A percentile compares a stretch with the other conserved stretches of the same genome.
These are phyloP conservation scores for Tetraneura akinire DNA, from an alignment of 1,140 invertebrate species.

Conservation along the genomic window DNA sequence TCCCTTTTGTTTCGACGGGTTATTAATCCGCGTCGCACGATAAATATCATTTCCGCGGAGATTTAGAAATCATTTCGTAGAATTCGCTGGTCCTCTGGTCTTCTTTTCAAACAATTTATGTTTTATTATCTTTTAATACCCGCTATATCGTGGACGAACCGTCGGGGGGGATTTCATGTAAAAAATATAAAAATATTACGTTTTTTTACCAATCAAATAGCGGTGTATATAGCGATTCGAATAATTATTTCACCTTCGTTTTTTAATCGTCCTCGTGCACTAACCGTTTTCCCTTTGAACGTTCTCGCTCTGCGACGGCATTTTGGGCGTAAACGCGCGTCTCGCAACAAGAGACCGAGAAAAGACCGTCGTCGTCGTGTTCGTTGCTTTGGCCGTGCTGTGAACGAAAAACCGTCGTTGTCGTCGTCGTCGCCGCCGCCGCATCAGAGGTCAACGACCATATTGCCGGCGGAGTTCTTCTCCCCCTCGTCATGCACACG, in stretches of 20 bases:
- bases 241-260: no score
- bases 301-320: neutral
- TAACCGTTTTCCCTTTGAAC: no score
- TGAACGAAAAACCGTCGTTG: constrained; percentile 30
- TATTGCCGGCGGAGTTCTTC: constrained; percentile 12
- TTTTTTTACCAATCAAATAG: no score
- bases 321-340: neutral
- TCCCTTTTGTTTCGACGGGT: neutral
- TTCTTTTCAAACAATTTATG: no score
- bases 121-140: no score
- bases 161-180: no score
- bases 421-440: neutral
- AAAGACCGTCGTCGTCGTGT: neutral
- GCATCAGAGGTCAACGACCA: constrained; percentile 37
- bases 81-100: neutral
- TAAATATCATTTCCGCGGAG: neutral
- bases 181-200: no score
- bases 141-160: no score
- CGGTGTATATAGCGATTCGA: no score
- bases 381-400: neutral
- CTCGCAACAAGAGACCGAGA: neutral
- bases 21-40: neutral
- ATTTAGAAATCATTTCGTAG: neutral
- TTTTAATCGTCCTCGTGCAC: no score
- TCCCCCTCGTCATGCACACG: constrained; percentile 30